Base-by-base conservation (phyloP, 2,113 vertebrate species). In the Notothenia coriiceps region DNA sequence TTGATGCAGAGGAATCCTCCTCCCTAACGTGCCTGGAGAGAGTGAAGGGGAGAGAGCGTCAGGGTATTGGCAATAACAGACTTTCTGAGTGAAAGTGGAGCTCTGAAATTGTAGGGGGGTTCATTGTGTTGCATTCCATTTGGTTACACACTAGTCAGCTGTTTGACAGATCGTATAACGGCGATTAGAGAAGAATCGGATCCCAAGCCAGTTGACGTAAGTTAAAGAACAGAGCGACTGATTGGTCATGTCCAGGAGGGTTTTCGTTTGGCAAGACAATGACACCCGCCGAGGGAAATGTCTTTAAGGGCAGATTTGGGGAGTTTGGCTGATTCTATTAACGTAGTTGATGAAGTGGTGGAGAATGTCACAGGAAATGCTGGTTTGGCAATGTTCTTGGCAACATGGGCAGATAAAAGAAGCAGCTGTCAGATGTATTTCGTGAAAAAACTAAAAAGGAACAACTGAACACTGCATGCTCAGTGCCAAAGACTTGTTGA, bases 61-160 rank as follows among this genome's bases (percentile, higher is more conserved):
- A 54, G 22, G 70, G 70, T 57, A 91, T 75, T 85, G 74, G 77
- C 75, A 56, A 69, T 62, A 75, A 84, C 77, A 61, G 59, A 15
- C 13, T 74, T 43, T 77, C 22, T 65, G 43, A 65, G 35, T 0
- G 50, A 17, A 35, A 64, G 25, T 46, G 59, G 35, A 69, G 57
- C 47, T 66, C 18, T 74, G 63, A 49, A 73, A 79, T 10, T 43
- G 59, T 65, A 67, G 57, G n/a, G 72, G 67, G 68, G 17, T 60
- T 65, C 50, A 59, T 72, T 76, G 69, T 85, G 14, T 57, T 11
- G 57, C 40, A 25, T 81, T 88, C 63, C 51, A 46, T 54, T 56
- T 51, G 40, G 4, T 65, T 40, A 40, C 71, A n/a, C 3, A 43
- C n/a, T 47, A 2, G 22, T 74, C 17, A 55, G 55, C 66, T 83